A percentile compares a stretch with the other conserved stretches of the same genome.
These are phyloP conservation scores for Bufo gargarizans DNA, from an alignment of 2,113 vertebrate species.

Conservation along the genomic window DNA sequence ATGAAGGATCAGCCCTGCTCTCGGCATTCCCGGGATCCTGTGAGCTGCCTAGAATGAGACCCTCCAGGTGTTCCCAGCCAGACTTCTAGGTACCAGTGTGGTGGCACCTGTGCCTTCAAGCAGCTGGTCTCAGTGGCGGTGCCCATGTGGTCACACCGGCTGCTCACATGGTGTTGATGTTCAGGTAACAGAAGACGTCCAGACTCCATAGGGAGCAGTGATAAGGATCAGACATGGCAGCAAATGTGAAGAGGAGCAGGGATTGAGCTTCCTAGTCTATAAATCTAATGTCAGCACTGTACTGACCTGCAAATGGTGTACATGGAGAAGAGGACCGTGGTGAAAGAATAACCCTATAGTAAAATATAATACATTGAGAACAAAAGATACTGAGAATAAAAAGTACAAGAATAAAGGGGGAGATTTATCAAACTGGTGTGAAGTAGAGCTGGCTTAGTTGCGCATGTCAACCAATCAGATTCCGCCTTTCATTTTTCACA, in stretches of 20 bases:
- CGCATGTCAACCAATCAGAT: too few relatives aligned
- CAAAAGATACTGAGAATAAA: too few relatives aligned
- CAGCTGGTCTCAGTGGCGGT: constrained; percentile 1
- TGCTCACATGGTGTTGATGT: neutral
- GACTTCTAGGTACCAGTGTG: neutral
- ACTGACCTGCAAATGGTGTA: too few relatives aligned
- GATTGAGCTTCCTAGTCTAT: too few relatives aligned
- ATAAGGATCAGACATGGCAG: neutral
- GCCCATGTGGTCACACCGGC: neutral
- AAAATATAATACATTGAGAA: too few relatives aligned
- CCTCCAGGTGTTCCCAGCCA: neutral
- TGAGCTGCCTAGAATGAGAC: neutral
- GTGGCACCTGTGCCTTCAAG: neutral
- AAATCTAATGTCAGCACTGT: too few relatives aligned
- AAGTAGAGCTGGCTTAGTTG: too few relatives aligned
- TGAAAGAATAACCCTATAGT: too few relatives aligned
- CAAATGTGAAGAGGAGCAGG: neutral
- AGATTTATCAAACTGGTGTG: too few relatives aligned
- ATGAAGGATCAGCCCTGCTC: neutral
- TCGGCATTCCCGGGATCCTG: neutral
- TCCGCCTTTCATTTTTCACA: too few relatives aligned
- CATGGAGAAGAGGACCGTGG: too few relatives aligned
- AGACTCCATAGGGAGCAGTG: neutral
- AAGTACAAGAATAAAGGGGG: too few relatives aligned
- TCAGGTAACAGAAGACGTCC: neutral